Conservation (phyloP, 2,113 vertebrate genomes). For the Cercocebus atys region DNA sequence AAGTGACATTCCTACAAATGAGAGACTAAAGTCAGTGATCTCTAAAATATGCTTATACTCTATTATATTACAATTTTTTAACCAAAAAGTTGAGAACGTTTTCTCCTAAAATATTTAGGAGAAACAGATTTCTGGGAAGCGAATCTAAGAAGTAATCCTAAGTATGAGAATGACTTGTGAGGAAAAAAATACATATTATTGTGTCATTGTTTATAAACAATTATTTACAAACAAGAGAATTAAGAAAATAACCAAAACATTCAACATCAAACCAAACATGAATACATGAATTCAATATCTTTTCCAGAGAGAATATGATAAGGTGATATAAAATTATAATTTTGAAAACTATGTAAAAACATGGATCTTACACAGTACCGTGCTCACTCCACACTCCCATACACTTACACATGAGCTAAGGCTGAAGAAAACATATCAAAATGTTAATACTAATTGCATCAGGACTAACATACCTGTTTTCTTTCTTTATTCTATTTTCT, state of each 20-base stretch:
- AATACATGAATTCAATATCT: neutral
- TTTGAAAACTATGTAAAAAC: neutral
- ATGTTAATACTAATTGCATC: neutral
- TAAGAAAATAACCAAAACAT: neutral
- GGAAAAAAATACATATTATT: neutral
- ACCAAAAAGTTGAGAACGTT: neutral
- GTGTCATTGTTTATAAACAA: neutral
- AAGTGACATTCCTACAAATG: conserved; percentile 39
- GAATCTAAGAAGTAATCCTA: neutral
- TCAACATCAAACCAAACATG: neutral
- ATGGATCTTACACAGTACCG: neutral
- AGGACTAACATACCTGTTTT: no score
- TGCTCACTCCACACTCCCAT: neutral
- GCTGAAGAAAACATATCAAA: neutral
- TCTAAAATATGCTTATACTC: conserved; percentile 44
- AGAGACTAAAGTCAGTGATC: conserved; percentile 28
- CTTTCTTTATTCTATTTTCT: neutral
- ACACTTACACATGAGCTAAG: neutral
- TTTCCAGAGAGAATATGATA: neutral
- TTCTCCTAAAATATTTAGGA: neutral
- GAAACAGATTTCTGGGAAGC: neutral
- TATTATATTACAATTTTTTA: conserved; percentile 31
- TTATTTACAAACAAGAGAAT: neutral
- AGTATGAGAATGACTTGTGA: neutral
- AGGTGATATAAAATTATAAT: neutral